Evolutionary conservation across 2,888 invertebrate genomes (phyloP).

Genomic region (Blastobasis adustella): DNA sequence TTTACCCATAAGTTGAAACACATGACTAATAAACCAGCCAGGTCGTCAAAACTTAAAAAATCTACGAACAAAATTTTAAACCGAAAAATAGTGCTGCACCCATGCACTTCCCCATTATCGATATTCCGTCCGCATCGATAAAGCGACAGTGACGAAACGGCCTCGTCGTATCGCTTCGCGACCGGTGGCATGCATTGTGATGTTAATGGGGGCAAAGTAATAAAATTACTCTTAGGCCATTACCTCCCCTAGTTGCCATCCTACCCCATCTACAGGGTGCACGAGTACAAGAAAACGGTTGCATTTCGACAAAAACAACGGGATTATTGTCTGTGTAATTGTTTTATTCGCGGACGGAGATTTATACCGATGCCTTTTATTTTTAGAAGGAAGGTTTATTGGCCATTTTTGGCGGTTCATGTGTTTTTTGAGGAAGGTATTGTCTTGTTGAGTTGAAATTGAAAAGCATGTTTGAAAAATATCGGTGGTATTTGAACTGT

Average conservation of each 20-base stretch:
- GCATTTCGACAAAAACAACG: constrained; percentile 54
- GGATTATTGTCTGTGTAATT: constrained; percentile 59
- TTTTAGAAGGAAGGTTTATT: too few species aligned
- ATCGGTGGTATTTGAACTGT: too few species aligned
- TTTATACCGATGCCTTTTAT: constrained; percentile 26
- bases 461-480: too few species aligned
- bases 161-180: constrained; percentile 26
- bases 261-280: constrained; percentile 63
- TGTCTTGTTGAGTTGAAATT: too few species aligned
- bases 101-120: constrained; percentile 10
- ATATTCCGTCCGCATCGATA: constrained; percentile 14
- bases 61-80: background rate
- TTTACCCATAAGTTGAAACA: too few species aligned
- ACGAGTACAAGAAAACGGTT: constrained; percentile 53
- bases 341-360: constrained; percentile 44
- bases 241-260: constrained; percentile 37
- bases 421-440: too few species aligned
- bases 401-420: too few species aligned
- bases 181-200: constrained; percentile 69
- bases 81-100: constrained; percentile 6
- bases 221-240: constrained; percentile 75
- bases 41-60: background rate
- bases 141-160: constrained; percentile 25
- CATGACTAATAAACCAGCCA: too few species aligned
- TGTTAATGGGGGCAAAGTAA: constrained; percentile 74